phyloP scores from a whole-genome alignment of 2,888 invertebrate species.

The Cosmorhoe ocellata region DNA sequence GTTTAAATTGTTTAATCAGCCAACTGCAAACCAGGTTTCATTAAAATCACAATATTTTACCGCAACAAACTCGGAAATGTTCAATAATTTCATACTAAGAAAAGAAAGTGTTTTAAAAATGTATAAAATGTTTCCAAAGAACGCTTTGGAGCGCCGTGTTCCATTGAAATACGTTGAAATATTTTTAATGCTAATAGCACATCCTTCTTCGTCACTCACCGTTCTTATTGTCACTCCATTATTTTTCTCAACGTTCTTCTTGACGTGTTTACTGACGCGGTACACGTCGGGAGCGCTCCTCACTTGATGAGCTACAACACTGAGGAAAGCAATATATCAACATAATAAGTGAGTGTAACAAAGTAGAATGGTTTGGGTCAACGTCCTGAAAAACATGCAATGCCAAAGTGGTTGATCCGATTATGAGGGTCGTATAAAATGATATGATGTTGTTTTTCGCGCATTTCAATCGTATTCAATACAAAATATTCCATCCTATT shows the following conservation, averaged over 20 bases:
- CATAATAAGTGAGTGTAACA: slow-evolving; percentile 34
- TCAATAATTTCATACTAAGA: slow-evolving; percentile 17
- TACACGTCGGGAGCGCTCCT: slow-evolving; percentile 29
- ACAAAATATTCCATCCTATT: too few species aligned
- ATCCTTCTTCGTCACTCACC: slow-evolving; percentile 38
- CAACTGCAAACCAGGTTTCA: slow-evolving; percentile 14
- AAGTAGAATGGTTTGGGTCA: slow-evolving; percentile 28
- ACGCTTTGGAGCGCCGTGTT: slow-evolving; percentile 23
- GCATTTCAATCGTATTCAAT: slow-evolving; percentile 25
- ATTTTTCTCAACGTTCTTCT: slow-evolving; percentile 35
- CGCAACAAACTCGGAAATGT: slow-evolving; percentile 10
- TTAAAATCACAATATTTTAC: slow-evolving; percentile 16
- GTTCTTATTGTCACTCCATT: slow-evolving; percentile 36
- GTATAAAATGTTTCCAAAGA: slow-evolving; percentile 25
- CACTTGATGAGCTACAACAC: slow-evolving; percentile 35
- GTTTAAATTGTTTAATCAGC: slow-evolving; percentile 14
- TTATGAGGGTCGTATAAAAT: slow-evolving; percentile 21
- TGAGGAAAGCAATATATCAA: slow-evolving; percentile 30
- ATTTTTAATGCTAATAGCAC: slow-evolving; percentile 37
- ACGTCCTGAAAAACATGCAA: slow-evolving; percentile 28
- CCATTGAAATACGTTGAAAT: slow-evolving; percentile 28
- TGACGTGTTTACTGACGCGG: slow-evolving; percentile 34
- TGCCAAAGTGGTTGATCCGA: slow-evolving; percentile 22
- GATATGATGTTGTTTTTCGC: slow-evolving; percentile 13
- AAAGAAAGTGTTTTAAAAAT: slow-evolving; percentile 26